Evolutionary conservation across 2,888 invertebrate species (phyloP).

Genomic region (Agonopterix heracliana): DNA sequence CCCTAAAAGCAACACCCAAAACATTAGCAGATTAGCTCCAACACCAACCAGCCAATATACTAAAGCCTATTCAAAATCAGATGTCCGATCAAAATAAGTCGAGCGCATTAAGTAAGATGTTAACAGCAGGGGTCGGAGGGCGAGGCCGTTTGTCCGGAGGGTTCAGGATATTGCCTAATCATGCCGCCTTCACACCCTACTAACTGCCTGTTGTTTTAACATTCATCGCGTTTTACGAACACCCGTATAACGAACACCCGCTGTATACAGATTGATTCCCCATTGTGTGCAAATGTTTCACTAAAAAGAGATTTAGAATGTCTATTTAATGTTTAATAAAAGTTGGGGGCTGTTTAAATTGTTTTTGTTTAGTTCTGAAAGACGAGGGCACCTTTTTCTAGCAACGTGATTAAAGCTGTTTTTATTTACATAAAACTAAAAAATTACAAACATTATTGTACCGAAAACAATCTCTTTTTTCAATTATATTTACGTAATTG

Average conservation of each 20-base stretch:
- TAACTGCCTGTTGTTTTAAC: constrained; percentile 71
- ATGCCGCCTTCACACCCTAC: constrained; percentile 70
- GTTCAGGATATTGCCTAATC: constrained; percentile 73
- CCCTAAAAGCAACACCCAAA: not conserved
- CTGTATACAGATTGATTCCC: constrained; percentile 43
- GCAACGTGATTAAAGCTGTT: not conserved
- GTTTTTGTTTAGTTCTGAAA: not conserved
- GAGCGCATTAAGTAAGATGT: constrained; percentile 68
- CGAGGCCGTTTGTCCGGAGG: constrained; percentile 41
- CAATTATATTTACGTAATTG: constrained; percentile 66
- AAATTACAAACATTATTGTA: not conserved
- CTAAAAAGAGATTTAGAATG: constrained; percentile 36
- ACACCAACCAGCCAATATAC: constrained; percentile 43
- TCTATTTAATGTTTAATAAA: constrained; percentile 4
- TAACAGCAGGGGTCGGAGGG: constrained; percentile 38
- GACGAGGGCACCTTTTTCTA: not conserved
- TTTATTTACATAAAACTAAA: not conserved
- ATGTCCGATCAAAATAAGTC: constrained; percentile 53
- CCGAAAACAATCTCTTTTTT: constrained; percentile 33
- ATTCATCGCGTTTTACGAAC: constrained; percentile 48
- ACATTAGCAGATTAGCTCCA: constrained; percentile 22
- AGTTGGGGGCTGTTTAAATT: not conserved
- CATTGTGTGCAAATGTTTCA: constrained; percentile 44
- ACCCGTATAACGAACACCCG: constrained; percentile 19
- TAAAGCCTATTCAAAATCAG: constrained; percentile 48